Evolutionary conservation across 2,888 invertebrate species (phyloP).

Genomic region (Mechanitis messenoides): DNA sequence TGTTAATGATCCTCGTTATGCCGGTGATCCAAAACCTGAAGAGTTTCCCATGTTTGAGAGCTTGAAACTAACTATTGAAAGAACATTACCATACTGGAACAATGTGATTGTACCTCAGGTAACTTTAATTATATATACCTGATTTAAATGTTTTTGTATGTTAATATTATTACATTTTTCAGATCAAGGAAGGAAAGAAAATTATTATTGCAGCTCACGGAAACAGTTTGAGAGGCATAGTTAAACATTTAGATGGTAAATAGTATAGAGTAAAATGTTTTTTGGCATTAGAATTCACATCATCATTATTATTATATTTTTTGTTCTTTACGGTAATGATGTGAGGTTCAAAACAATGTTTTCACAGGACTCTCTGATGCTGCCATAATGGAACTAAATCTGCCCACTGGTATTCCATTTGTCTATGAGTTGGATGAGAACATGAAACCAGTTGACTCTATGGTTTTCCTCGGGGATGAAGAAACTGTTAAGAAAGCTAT

Average conservation of each 20-base stretch:
- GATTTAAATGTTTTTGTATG: not conserved
- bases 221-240: constrained; percentile 89
- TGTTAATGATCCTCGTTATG: constrained; percentile 85
- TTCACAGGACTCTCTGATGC: constrained; percentile 79
- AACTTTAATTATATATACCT: constrained; percentile 4
- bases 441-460: constrained; percentile 81
- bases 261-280: constrained; percentile 19
- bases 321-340: no score
- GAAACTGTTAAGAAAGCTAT: constrained; percentile 86
- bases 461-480: constrained; percentile 87
- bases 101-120: constrained; percentile 85
- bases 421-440: constrained; percentile 84
- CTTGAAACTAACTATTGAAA: constrained; percentile 85
- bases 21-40: constrained; percentile 81
- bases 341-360: no score
- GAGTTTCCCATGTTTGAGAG: constrained; percentile 91
- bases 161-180: constrained; percentile 39
- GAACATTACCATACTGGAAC: constrained; percentile 92
- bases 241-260: constrained; percentile 89
- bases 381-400: constrained; percentile 84
- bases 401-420: constrained; percentile 89
- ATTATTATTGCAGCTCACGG: constrained; percentile 92
- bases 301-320: no score
- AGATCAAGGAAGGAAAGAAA: constrained; percentile 86
- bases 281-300: no score